phyloP scores from a whole-genome alignment of 2,797 vertebrate species.

The Epinephelus awoara region DNA sequence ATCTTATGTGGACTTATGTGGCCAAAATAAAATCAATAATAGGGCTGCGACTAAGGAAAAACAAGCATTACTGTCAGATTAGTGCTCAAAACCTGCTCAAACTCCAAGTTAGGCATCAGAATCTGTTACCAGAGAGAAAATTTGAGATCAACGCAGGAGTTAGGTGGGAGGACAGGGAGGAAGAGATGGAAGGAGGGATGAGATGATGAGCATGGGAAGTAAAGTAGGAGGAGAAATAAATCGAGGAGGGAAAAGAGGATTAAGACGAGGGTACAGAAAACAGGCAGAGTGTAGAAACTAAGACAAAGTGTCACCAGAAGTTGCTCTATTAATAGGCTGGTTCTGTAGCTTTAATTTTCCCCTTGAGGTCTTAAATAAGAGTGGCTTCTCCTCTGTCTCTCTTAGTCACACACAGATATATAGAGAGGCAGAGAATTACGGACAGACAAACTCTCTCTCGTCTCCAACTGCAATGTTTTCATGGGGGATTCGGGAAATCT shows the following conservation, averaged over 20 bases:
- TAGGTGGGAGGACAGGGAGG: not conserved
- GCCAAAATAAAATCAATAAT: not conserved
- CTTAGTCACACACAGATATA: slow-evolving; percentile 35
- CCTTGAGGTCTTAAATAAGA: slow-evolving; percentile 58
- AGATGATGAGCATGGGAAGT: slow-evolving; percentile 5
- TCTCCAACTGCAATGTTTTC: slow-evolving; percentile 38
- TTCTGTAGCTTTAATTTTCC: slow-evolving; percentile 62
- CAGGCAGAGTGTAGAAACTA: slow-evolving; percentile 17
- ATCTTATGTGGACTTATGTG: not conserved
- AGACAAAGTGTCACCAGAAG: slow-evolving; percentile 52
- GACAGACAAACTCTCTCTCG: slow-evolving; percentile 21
- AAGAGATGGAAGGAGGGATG: not conserved
- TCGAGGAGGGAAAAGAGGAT: not conserved
- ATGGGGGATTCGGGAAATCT: slow-evolving; percentile 40
- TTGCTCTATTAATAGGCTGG: slow-evolving; percentile 62
- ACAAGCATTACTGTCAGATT: not conserved
- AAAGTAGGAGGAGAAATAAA: not conserved
- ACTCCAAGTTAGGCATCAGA: not conserved
- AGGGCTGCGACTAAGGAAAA: too few species aligned
- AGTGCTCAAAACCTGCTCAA: not conserved
- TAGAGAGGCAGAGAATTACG: slow-evolving; percentile 12
- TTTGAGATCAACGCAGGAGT: not conserved
- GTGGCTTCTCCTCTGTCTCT: slow-evolving; percentile 27
- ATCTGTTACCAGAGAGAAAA: slow-evolving; percentile 15
- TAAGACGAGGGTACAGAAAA: not conserved